phyloP scores from a whole-genome alignment of 2,888 invertebrate genomes.

The Timema cristinae region DNA sequence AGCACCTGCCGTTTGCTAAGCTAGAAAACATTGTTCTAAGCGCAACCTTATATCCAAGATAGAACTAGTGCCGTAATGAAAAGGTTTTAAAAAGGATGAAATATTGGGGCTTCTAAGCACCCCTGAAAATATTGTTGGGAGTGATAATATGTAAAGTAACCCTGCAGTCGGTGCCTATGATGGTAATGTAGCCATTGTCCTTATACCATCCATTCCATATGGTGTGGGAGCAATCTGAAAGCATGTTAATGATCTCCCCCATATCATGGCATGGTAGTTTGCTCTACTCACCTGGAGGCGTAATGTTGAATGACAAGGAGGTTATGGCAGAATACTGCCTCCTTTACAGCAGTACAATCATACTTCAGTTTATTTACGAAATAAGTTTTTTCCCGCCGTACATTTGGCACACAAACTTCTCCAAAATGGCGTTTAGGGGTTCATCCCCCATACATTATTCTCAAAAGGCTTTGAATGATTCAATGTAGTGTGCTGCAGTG shows the following conservation, averaged over 20 bases:
- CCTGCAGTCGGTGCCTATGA: too few species aligned
- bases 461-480: conserved; percentile 6
- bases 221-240: background rate
- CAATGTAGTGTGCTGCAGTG: background rate
- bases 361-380: conserved; percentile 4
- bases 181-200: background rate
- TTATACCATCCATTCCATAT: conserved; percentile 8
- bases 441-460: background rate
- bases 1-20: too few species aligned
- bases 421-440: background rate
- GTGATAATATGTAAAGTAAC: too few species aligned
- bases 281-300: conserved; percentile 5
- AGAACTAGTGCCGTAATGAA: too few species aligned
- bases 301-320: background rate
- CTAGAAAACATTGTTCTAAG: too few species aligned
- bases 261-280: conserved; percentile 9
- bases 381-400: conserved; percentile 9
- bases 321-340: background rate
- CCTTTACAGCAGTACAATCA: conserved; percentile 14
- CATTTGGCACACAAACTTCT: conserved; percentile 7
- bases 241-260: conserved; percentile 11
- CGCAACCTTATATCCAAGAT: too few species aligned
- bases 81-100: too few species aligned
- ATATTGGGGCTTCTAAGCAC: too few species aligned
- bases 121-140: too few species aligned